Evolutionary conservation across 2,113 vertebrate genomes (phyloP).

Genomic region (Geothlypis trichas): DNA sequence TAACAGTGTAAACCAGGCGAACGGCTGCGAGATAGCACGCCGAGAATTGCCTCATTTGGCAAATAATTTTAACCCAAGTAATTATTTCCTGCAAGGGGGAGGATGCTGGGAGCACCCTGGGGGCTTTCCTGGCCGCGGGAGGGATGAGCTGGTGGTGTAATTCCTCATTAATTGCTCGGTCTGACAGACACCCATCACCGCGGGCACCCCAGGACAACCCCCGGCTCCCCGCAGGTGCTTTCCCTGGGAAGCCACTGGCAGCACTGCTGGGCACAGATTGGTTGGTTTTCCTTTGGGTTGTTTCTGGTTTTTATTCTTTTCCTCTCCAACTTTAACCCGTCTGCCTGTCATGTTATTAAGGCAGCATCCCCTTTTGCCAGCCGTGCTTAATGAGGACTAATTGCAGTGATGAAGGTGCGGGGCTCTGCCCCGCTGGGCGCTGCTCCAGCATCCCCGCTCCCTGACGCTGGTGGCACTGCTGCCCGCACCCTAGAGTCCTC

Average conservation of each 20-base stretch:
- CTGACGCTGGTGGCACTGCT: background rate
- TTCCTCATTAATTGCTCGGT: conserved; percentile 43
- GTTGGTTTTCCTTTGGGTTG: background rate
- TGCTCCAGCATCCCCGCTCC: background rate
- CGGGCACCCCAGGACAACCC: accelerated
- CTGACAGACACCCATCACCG: accelerated
- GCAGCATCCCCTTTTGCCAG: background rate
- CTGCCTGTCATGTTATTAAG: accelerated
- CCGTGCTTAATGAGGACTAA: background rate
- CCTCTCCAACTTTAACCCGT: background rate
- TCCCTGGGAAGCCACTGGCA: accelerated
- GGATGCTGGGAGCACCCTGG: background rate
- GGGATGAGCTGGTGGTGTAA: conserved; percentile 15
- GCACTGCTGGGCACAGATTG: accelerated
- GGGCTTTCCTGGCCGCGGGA: background rate
- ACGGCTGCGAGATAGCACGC: conserved; percentile 21
- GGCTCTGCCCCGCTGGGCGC: background rate
- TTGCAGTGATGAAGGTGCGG: background rate
- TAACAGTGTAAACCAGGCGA: conserved; percentile 47
- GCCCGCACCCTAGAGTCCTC: background rate
- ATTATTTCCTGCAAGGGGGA: conserved; percentile 65
- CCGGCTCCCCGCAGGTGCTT: accelerated
- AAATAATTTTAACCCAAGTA: conserved; percentile 69
- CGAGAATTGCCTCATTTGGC: conserved; percentile 68
- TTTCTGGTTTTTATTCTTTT: background rate